These are phyloP conservation scores for Drosophila kohkoa DNA, from an alignment of 1,140 invertebrate species.

Conservation along the genomic window DNA sequence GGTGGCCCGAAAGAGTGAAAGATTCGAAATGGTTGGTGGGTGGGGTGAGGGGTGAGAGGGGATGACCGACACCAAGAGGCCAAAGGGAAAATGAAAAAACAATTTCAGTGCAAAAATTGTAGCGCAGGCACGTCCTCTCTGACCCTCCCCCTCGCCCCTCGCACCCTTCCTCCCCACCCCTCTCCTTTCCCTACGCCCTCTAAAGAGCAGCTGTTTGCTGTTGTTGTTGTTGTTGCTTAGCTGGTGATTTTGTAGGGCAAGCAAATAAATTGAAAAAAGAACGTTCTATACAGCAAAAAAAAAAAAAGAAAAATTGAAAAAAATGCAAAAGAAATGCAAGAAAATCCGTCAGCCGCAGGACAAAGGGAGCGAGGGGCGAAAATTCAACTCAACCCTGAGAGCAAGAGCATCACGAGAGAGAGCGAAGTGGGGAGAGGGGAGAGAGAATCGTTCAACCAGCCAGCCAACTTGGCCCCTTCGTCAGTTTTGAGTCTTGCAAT, in stretches of 20 bases:
- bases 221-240: slow-evolving; percentile 57
- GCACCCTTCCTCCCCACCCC: not conserved
- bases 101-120: slow-evolving; percentile 69
- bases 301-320: slow-evolving; percentile 4
- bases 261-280: slow-evolving; percentile 71
- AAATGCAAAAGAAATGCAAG: slow-evolving; percentile 28
- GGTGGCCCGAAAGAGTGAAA: not conserved
- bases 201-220: not conserved
- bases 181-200: not conserved
- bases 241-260: slow-evolving; percentile 75
- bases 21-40: not conserved
- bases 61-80: slow-evolving; percentile 5
- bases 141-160: not conserved
- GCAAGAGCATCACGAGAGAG: not conserved
- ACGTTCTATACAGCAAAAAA: not conserved
- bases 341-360: slow-evolving; percentile 36
- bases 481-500: slow-evolving; percentile 69
- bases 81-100: slow-evolving; percentile 69
- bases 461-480: slow-evolving; percentile 27
- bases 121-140: slow-evolving; percentile 69
- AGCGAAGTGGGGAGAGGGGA: no score
- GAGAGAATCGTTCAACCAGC: slow-evolving; percentile 11
- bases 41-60: not conserved
- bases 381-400: no score
- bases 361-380: not conserved